phyloP scores from a whole-genome alignment of 2,113 vertebrate genomes.

The Cercopithecus mona region DNA sequence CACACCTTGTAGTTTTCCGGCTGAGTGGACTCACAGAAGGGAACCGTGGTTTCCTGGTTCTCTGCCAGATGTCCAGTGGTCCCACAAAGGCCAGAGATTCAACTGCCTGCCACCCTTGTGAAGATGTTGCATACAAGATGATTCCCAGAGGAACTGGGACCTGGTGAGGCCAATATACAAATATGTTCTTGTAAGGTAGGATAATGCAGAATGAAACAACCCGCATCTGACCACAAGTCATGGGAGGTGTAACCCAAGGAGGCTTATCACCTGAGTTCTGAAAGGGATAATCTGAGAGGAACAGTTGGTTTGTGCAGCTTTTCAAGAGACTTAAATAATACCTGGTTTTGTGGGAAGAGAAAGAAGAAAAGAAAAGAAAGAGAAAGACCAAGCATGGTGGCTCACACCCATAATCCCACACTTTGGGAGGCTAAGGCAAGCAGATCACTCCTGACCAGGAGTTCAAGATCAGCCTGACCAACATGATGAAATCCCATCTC shows the following conservation, averaged over 20 bases:
- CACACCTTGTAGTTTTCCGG: neutral
- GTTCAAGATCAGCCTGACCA: too few relatives aligned
- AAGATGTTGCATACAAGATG: neutral
- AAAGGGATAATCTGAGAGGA: neutral
- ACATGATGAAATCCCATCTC: too few relatives aligned
- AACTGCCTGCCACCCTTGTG: neutral
- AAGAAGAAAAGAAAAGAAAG: neutral
- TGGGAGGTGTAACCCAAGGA: conserved; percentile 45
- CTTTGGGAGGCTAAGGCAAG: too few relatives aligned
- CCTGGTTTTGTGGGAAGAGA: conserved; percentile 32
- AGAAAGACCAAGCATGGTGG: too few relatives aligned
- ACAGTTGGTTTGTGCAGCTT: conserved; percentile 51
- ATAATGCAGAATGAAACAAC: neutral
- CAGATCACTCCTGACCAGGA: too few relatives aligned
- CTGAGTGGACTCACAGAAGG: neutral
- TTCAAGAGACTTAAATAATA: neutral
- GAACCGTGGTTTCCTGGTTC: neutral
- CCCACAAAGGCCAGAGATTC: neutral
- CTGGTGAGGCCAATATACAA: neutral
- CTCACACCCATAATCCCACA: too few relatives aligned
- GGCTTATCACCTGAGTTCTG: neutral
- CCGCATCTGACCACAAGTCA: conserved; percentile 39
- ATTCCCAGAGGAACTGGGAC: conserved; percentile 2
- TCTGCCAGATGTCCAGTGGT: neutral
- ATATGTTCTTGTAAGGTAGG: conserved; percentile 27